Base-by-base conservation (phyloP, 2,113 vertebrate species). In the Chitala chitala region DNA sequence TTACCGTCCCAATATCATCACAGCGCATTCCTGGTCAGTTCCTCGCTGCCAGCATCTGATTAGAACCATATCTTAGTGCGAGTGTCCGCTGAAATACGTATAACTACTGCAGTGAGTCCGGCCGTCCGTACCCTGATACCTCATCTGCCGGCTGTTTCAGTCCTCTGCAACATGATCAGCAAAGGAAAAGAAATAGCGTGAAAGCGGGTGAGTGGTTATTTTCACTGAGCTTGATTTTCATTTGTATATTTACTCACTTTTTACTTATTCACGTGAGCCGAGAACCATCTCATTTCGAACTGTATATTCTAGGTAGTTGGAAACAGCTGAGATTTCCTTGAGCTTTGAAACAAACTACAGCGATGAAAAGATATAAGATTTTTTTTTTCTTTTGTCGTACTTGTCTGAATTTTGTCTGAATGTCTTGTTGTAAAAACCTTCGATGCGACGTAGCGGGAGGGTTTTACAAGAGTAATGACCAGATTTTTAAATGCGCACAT, bases 31-130 rank as follows among this genome's bases (percentile, higher is more conserved):
- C 92, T 86, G 84, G 80, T 84, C 81, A 84, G 87, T 76, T 69
- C 85, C 85, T 82, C 76, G 87, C 88, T 87, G 91, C 92, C 90
- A 91, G 88, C 86, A 88, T 89, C 90, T 90, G 88, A 92, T 91
- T 90, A 87, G 87, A 92, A 88, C 84, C 90, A 85, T 82, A 82
- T 86, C 89, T 65, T 86, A 90, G 86, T 89, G 87, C 82, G 78
- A 75, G 75, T 50, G 75, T 46, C 69, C 71, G 65, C n/a, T n/a
- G n/a, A n/a, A n/a, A n/a, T n/a, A n/a, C n/a, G n/a, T n/a, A n/a
- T n/a, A n/a, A n/a, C n/a, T n/a, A 59, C 33, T 33, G 12, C 20
- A 59, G 33, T 59, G 56, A 12, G 48, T 20, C 13, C 48, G 65
- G 55, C 75, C 65, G 55, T 71, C 59, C 36, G 73, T 12, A 64